Evolutionary conservation across 2,888 invertebrate species (phyloP).

Genomic region (Tachina grossa): DNA sequence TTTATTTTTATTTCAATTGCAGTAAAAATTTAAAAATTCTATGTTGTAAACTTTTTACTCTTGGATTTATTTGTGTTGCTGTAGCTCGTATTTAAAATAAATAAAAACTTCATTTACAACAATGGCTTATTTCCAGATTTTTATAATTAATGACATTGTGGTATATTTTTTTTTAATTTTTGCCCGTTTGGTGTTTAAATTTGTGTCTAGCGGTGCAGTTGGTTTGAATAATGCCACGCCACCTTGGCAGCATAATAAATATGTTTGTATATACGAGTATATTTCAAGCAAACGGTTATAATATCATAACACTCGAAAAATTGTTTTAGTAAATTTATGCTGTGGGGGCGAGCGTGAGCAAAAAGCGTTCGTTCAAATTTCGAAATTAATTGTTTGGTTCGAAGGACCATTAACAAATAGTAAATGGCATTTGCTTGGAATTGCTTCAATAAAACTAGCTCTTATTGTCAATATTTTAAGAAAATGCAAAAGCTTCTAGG

Average conservation of each 20-base stretch:
- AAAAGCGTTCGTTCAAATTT: no score
- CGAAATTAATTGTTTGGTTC: no score
- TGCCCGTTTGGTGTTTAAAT: constrained; percentile 10
- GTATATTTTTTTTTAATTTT: neutral
- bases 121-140: constrained; percentile 51
- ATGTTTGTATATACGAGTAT: no score
- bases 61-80: constrained; percentile 31
- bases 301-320: constrained; percentile 24
- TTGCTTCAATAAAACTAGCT: no score
- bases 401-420: no score
- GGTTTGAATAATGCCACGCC: constrained; percentile 14
- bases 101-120: constrained; percentile 63
- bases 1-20: constrained; percentile 35
- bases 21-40: neutral
- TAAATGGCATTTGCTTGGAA: no score
- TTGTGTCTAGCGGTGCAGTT: constrained; percentile 11
- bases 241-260: constrained; percentile 40
- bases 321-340: neutral
- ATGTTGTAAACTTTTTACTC: neutral
- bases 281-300: neutral
- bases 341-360: no score
- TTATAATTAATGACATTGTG: constrained; percentile 25
- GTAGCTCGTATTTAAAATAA: constrained; percentile 44
- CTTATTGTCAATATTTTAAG: no score
- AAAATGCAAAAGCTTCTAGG: no score